Conservation (phyloP, 2,888 invertebrate species). For the Cheiracanthium punctorium region DNA sequence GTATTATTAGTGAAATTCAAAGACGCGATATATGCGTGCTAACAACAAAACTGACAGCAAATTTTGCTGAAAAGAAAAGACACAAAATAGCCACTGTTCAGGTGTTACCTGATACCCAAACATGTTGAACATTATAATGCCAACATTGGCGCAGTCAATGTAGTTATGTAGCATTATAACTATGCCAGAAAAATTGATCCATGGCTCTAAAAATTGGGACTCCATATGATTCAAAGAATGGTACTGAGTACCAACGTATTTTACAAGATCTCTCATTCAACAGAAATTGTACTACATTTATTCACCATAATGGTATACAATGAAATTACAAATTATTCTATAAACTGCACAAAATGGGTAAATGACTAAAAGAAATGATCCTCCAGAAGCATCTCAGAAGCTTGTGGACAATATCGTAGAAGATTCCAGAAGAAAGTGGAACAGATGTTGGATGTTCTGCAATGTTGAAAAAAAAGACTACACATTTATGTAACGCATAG, state of each 20-base stretch:
- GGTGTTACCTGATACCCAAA: not conserved
- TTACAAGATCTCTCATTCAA: not conserved
- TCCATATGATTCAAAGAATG: slow-evolving; percentile 2
- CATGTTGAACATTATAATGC: not conserved
- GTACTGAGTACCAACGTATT: not conserved
- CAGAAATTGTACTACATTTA: too few species aligned
- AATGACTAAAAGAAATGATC: not conserved
- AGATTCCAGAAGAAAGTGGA: not conserved
- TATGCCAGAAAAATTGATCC: not conserved
- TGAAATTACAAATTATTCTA: not conserved
- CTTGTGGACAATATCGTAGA: not conserved
- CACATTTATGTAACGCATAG: not conserved
- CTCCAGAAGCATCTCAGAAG: too few species aligned
- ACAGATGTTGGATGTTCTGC: not conserved
- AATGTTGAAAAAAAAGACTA: not conserved
- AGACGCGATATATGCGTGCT: not conserved
- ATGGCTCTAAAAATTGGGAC: not conserved
- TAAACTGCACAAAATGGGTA: not conserved
- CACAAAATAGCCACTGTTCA: not conserved
- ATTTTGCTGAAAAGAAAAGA: not conserved
- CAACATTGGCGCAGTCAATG: not conserved
- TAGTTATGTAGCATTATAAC: not conserved
- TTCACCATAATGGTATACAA: not conserved
- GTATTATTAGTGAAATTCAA: not conserved
- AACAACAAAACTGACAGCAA: slow-evolving; percentile 1